Base-by-base conservation (phyloP, 2,113 vertebrate genomes). In the Bombycilla garrulus region DNA sequence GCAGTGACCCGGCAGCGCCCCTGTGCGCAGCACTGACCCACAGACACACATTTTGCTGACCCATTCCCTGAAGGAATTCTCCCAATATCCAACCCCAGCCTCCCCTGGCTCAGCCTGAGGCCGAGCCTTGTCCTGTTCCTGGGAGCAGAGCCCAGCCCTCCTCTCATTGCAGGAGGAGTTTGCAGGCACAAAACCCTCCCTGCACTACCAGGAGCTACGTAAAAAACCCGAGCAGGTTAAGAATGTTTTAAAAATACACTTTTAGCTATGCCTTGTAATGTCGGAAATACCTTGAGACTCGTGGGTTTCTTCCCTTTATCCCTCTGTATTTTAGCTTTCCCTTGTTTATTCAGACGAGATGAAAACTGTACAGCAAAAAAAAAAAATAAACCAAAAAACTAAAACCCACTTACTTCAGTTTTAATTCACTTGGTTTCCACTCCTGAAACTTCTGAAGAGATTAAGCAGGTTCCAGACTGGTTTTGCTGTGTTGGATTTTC, bases 401-500 rank as follows among this genome's bases (percentile, higher is more conserved):
- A 38, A 76, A 19, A 6, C 5, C 22, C 31, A 12, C 40, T 77
- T 33, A 36, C 19, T 56, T 86, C 74, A 50, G 1, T 53, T 93
- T 81, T 94, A 84, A 84, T 91, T 96, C 64, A 19, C 79, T 87
- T 44, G 36, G 78, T 62, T 91, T 66, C 31, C 26, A 33, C 77
- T 88, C 58, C 31, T 89, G 76, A 71, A 93, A 61, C 38, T 86
- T 62, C 62, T 61, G 85, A 83, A 56, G 73, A 72, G 91, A 95
- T 86, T n/a, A 91, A 78, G 64, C 42, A 62, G 76, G 60, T 89
- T 95, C 86, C 70, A 64, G 58, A 58, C 45, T 67, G 81, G 57
- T 76, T 92, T 82, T 88, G 60, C 72, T 53, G 67, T 26, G 74
- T 42, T 86, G 56, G 51, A 67, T 85, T 96, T 96, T 84, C 85